phyloP scores from a whole-genome alignment of 2,113 vertebrate species.

The Oenanthe oenanthe region DNA sequence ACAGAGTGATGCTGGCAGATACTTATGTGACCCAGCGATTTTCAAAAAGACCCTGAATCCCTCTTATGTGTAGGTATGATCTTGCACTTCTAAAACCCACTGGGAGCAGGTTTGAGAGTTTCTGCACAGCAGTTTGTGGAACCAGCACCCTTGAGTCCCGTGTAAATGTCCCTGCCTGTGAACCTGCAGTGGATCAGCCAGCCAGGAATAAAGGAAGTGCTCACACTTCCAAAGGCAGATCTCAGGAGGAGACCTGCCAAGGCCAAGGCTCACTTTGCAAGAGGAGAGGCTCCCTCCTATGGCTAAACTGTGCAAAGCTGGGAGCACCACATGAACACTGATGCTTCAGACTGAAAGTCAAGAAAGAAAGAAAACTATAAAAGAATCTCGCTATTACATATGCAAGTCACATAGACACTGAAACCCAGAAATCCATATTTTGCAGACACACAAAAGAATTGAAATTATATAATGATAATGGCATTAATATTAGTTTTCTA shows the following conservation, averaged over 20 bases:
- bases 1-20: constrained; percentile 10
- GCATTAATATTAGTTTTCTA: neutral
- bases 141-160: neutral
- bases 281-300: constrained; percentile 57
- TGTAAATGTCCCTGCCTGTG: neutral
- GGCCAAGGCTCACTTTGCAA: neutral
- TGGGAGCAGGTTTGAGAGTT: neutral
- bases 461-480: neutral
- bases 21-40: neutral
- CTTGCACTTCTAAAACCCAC: neutral
- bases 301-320: neutral
- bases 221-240: neutral
- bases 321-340: neutral
- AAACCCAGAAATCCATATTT: neutral
- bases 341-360: neutral
- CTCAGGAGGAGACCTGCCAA: neutral
- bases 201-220: accelerated
- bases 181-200: neutral
- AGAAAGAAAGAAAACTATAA: neutral
- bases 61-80: neutral
- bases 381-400: neutral
- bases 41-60: neutral
- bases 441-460: neutral
- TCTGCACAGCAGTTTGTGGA: neutral
- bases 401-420: neutral